These are phyloP conservation scores for Sebastes oblongus DNA, from an alignment of 2,797 vertebrate genomes.

Conservation along the genomic window DNA sequence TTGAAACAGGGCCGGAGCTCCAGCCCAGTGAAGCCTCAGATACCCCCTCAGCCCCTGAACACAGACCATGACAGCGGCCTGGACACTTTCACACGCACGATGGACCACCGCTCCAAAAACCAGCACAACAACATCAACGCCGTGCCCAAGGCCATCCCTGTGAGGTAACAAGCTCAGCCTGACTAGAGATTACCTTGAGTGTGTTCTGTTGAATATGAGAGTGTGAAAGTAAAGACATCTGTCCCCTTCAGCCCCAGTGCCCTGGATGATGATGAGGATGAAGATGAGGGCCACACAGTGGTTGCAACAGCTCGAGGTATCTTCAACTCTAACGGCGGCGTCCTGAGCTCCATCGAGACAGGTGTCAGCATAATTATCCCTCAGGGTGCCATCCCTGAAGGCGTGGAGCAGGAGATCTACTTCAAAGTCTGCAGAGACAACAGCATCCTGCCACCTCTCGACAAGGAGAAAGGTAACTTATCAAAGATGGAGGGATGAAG, in stretches of 20 bases:
- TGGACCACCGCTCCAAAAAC: slow-evolving; percentile 91
- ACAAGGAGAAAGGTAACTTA: slow-evolving; percentile 96
- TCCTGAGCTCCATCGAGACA: slow-evolving; percentile 98
- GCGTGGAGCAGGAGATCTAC: slow-evolving; percentile 99
- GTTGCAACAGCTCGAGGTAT: slow-evolving; percentile 96
- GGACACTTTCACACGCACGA: slow-evolving; percentile 90
- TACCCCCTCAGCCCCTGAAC: slow-evolving; percentile 81
- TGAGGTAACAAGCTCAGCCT: slow-evolving; percentile 83
- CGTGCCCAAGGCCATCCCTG: slow-evolving; percentile 94
- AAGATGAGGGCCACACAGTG: slow-evolving; percentile 98
- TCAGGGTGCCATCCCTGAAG: slow-evolving; percentile 96
- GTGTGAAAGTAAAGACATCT: slow-evolving; percentile 70
- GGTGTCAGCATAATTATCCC: slow-evolving; percentile 99
- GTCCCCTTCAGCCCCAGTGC: slow-evolving; percentile 86
- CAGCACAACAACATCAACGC: slow-evolving; percentile 92
- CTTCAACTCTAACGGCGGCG: slow-evolving; percentile 96
- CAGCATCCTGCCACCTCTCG: slow-evolving; percentile 97
- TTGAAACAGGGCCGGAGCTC: slow-evolving; percentile 69
- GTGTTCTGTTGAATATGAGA: slow-evolving; percentile 12
- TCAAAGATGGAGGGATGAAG: not conserved
- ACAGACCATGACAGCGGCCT: slow-evolving; percentile 89
- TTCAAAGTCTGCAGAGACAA: slow-evolving; percentile 99
- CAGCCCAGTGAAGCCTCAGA: slow-evolving; percentile 86
- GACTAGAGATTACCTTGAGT: not conserved
- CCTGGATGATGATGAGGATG: slow-evolving; percentile 96